Evolutionary conservation across 2,797 vertebrate genomes (phyloP), one percentile per base, ranked within the genome.

Genomic region (Pseudomugil tenellus): DNA sequence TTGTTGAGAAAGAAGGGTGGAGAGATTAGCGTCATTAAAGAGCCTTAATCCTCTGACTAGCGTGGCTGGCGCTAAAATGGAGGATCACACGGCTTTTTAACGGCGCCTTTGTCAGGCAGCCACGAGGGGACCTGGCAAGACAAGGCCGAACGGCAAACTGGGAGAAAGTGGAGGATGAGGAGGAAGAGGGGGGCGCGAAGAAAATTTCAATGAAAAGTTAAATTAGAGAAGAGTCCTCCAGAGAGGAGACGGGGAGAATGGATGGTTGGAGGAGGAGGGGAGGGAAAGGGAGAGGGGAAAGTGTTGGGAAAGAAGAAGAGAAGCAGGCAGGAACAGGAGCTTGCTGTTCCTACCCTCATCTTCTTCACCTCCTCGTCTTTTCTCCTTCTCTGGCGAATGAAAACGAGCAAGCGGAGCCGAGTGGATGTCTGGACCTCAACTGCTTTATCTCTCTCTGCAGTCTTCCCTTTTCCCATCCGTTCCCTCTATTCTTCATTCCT

Each of bases 1-100:
- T 60, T 16, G 76, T 70, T 58, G 72, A 69, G 79, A 74, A 80
- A 84, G 81, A 83, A 83, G 83, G 83, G 87, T 80, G 85, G 87
- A 76, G 92, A 96, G 96, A 97, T 96, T 96, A 95, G 95, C 95
- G 94, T 96, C 95, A 96, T 96, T 96, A 95, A 95, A 97, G 95
- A 96, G 93, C 91, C 93, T 93, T 97, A 97, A 96, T 96, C 95
- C 95, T 96, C 92, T 91, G 90, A 94, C 94, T 95, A 96, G 94
- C 94, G 95, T 94, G 93, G 94, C 95, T 95, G 93, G 92, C 94
- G 91, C 93, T 93, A 94, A 96, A 95, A 96, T 92, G 90, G 92
- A 90, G 93, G 94, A 95, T 95, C 95, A 94, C 92, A 94, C 92
- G 94, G 94, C 93, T 95, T 94, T 94, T 94, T 91, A 92, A 93